Evolutionary conservation across 2,113 vertebrate species (phyloP), one percentile per base, ranked within the genome.

Genomic region (Oenanthe melanoleuca): DNA sequence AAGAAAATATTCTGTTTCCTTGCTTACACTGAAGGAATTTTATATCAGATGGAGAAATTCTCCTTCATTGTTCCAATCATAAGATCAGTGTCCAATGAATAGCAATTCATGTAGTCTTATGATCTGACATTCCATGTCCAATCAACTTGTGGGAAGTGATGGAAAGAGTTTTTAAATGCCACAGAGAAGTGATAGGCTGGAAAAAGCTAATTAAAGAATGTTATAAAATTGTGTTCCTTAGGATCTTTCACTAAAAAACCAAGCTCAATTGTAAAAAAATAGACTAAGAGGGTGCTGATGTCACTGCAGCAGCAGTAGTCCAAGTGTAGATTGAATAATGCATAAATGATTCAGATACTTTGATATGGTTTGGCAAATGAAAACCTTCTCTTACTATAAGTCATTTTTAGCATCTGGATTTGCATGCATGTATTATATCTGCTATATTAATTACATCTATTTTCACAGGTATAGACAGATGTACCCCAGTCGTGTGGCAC

Each of bases 361-460:
- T 81, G 56, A 73, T 75, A 55, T 73, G 56, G 47, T 91, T 94
- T 96, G 95, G 94, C 96, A 97, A 92, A 95, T 74, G 11, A 70
- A 61, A 95, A 93, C 44, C 57, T 87, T 83, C 77, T 86, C 92
- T 90, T 92, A n/a, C 61, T 31, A 11, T 34, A 72, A 97, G 95
- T 97, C 86, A 91, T 95, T 97, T 97, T 96, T 96, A 96, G 94
- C 83, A 92, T 93, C 95, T 73, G 66, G 60, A 97, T 98, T 98
- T 97, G 95, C 97, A 97, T 97, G 90, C 81, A 80, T 50, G 9
- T 97, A 98, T 97, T 95, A 97, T 97, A 98, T 98, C 98, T 95
- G 95, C 97, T 98, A 91, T 97, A 95, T 95, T 98, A 98, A 98
- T 98, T 98, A 97, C 96, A 98, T 98, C 97, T 98, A 93, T 98